Percentiles rank a stretch among this genome's conserved stretches.
Evolutionary conservation across 2,888 invertebrate species (phyloP).

Genomic region (Diogma glabrata): DNA sequence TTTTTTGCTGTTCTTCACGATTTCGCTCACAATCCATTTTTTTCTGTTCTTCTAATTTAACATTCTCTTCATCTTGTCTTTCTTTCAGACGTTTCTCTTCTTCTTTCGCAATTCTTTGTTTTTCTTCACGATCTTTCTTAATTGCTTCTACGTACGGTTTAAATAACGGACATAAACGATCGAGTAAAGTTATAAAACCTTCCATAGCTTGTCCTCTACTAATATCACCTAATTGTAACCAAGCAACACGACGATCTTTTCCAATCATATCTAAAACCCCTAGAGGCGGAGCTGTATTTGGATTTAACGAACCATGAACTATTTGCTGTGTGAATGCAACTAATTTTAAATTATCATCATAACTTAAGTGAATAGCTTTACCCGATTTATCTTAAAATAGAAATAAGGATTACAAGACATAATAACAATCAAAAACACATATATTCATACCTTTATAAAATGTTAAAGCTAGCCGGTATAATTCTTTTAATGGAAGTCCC

Average conservation of each 20-base stretch:
- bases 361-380: slow-evolving; percentile 90
- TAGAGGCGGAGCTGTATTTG: slow-evolving; percentile 62
- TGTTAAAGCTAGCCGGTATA: slow-evolving; percentile 77
- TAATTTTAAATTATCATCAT: slow-evolving; percentile 82
- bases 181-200: slow-evolving; percentile 80
- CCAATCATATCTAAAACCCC: slow-evolving; percentile 95
- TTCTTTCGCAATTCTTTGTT: slow-evolving; percentile 47
- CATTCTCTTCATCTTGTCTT: slow-evolving; percentile 41
- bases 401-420: too few species aligned
- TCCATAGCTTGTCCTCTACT: slow-evolving; percentile 79
- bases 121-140: slow-evolving; percentile 74
- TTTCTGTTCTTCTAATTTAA: slow-evolving; percentile 41
- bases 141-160: slow-evolving; percentile 85
- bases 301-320: slow-evolving; percentile 66
- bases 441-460: slow-evolving; percentile 82
- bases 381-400: slow-evolving; percentile 85
- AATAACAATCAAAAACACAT: neutral
- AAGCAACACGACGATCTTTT: slow-evolving; percentile 80
- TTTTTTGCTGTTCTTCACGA: slow-evolving; percentile 34
- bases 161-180: slow-evolving; percentile 80
- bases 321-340: slow-evolving; percentile 91
- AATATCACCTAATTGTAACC: slow-evolving; percentile 84
- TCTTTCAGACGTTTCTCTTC: slow-evolving; percentile 25
- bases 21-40: slow-evolving; percentile 22
- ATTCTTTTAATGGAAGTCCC: slow-evolving; percentile 60